phyloP scores from a whole-genome alignment of 2,797 vertebrate species.

The Pangasius larnaudii region DNA sequence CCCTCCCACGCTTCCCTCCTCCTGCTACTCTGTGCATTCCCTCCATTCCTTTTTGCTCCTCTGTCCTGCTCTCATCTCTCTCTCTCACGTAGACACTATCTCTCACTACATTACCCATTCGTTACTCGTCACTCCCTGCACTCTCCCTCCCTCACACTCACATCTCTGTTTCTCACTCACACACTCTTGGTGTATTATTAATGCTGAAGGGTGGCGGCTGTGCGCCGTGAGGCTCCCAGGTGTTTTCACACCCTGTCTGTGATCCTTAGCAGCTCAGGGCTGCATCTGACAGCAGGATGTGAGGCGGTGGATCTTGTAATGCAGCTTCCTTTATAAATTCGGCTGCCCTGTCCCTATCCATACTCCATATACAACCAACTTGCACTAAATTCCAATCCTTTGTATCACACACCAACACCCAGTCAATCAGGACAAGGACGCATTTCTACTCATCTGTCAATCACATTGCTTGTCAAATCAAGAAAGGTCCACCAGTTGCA shows the following conservation, averaged over 20 bases:
- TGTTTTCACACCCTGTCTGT: slow-evolving; percentile 60
- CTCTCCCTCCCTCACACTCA: background rate
- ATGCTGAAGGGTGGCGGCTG: slow-evolving; percentile 55
- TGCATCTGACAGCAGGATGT: slow-evolving; percentile 29
- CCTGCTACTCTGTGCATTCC: slow-evolving; percentile 26
- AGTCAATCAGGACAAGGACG: background rate
- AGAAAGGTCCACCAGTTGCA: background rate
- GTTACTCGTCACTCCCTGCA: slow-evolving; percentile 7
- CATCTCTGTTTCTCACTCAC: slow-evolving; percentile 28
- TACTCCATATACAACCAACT: background rate
- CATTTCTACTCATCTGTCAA: background rate
- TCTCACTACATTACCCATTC: slow-evolving; percentile 17
- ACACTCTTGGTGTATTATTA: slow-evolving; percentile 42
- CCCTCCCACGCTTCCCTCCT: slow-evolving; percentile 49
- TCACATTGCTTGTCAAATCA: background rate
- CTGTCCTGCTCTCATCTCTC: slow-evolving; percentile 23
- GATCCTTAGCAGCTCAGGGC: slow-evolving; percentile 25
- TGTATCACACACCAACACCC: background rate
- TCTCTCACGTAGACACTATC: background rate
- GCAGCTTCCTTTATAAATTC: slow-evolving; percentile 5
- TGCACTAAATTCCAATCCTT: background rate
- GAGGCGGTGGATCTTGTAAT: slow-evolving; percentile 19
- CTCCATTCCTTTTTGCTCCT: slow-evolving; percentile 1
- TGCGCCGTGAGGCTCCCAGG: slow-evolving; percentile 58
- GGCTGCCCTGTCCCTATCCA: background rate